phyloP scores from a whole-genome alignment of 1,140 invertebrate genomes.

The Aradophagus sp. region DNA sequence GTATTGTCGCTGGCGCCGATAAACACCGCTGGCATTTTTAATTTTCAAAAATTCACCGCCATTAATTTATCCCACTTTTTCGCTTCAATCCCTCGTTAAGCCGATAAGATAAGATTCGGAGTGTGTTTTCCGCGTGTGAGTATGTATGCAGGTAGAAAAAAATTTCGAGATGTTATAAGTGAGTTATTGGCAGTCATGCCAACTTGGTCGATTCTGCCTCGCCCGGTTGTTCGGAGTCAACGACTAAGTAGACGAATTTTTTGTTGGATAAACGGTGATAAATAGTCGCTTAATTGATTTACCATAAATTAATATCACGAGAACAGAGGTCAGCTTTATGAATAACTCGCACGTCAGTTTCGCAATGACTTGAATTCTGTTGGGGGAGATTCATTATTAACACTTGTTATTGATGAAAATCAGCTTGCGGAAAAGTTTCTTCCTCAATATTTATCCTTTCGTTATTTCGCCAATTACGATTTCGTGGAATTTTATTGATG shows the following conservation, averaged over 20 bases:
- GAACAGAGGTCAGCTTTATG: slow-evolving; percentile 42
- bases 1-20: slow-evolving; percentile 30
- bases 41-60: slow-evolving; percentile 22
- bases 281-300: slow-evolving; percentile 53
- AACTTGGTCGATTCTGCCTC: slow-evolving; percentile 19
- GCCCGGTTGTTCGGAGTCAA: slow-evolving; percentile 7
- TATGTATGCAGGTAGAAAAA: slow-evolving; percentile 28
- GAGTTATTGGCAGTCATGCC: slow-evolving; percentile 18
- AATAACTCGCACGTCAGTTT: slow-evolving; percentile 29
- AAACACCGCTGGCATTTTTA: slow-evolving; percentile 13
- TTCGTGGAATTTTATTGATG: no score
- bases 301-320: slow-evolving; percentile 37
- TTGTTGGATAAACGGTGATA: slow-evolving; percentile 49
- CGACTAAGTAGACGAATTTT: slow-evolving; percentile 29
- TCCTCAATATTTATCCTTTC: no score
- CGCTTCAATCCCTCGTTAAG: slow-evolving; percentile 3
- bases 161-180: slow-evolving; percentile 22
- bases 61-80: slow-evolving; percentile 32
- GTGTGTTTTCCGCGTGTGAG: slow-evolving; percentile 1
- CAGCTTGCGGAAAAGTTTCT: no score
- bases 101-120: slow-evolving; percentile 23
- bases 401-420: no score
- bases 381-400: slow-evolving; percentile 21
- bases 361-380: slow-evolving; percentile 19
- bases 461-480: no score